Evolutionary conservation across 1,140 invertebrate species (phyloP).

Genomic region (Drosophila hydei): DNA sequence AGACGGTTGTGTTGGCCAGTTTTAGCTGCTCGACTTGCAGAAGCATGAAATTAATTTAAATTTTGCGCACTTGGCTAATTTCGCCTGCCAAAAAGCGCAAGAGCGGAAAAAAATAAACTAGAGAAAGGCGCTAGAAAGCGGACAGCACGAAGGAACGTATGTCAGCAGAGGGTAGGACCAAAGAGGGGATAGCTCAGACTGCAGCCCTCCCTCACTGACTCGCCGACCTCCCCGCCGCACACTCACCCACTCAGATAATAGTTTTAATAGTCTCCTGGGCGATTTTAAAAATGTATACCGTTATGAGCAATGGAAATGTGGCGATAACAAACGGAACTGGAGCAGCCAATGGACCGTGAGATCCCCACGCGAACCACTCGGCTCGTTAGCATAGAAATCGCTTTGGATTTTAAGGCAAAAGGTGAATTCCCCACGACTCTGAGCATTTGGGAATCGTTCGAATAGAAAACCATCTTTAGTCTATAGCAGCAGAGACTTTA

Average conservation of each 20-base stretch:
- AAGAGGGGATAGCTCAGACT: not conserved
- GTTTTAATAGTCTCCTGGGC: slow-evolving; percentile 71
- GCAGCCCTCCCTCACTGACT: slow-evolving; percentile 13
- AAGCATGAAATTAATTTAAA: slow-evolving; percentile 75
- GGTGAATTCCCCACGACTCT: not conserved
- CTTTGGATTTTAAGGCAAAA: slow-evolving; percentile 23
- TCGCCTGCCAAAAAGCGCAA: slow-evolving; percentile 55
- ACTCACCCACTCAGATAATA: slow-evolving; percentile 51
- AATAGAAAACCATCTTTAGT: not conserved
- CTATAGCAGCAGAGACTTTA: not conserved
- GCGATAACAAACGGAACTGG: slow-evolving; percentile 42
- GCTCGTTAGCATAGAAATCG: slow-evolving; percentile 30
- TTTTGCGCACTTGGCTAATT: slow-evolving; percentile 75
- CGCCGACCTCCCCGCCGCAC: not conserved
- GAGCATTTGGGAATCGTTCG: not conserved
- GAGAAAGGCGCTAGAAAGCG: slow-evolving; percentile 6
- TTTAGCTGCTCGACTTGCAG: slow-evolving; percentile 68
- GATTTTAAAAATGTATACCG: slow-evolving; percentile 65
- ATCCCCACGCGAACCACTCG: slow-evolving; percentile 3
- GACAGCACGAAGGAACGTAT: slow-evolving; percentile 30
- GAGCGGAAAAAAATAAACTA: slow-evolving; percentile 8
- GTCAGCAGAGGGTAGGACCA: not conserved
- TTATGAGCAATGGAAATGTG: slow-evolving; percentile 59
- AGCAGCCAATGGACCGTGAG: too few relatives aligned
- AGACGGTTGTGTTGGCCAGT: slow-evolving; percentile 47